Conservation (phyloP, 2,888 invertebrate genomes). For the Stictocephala bisonia region DNA sequence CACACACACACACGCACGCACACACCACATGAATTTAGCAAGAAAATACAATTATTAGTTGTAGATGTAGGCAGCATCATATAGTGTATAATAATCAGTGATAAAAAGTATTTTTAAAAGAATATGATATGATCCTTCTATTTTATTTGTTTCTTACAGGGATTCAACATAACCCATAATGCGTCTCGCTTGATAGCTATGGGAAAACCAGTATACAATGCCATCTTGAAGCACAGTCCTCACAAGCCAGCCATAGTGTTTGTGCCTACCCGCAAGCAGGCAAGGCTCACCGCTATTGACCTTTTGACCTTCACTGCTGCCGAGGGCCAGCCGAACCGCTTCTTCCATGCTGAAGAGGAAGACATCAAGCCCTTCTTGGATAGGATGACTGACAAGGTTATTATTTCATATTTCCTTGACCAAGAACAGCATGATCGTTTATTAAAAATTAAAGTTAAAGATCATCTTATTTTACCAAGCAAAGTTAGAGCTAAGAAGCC, state of each 20-base stretch:
- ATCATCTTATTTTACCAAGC: too few species aligned
- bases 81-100: too few species aligned
- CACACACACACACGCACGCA: too few species aligned
- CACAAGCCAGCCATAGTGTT: slow-evolving; percentile 89
- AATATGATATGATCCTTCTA: too few species aligned
- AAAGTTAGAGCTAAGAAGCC: too few species aligned
- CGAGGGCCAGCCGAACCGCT: slow-evolving; percentile 85
- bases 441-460: too few species aligned
- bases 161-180: slow-evolving; percentile 98
- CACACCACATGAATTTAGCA: too few species aligned
- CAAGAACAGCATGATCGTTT: neutral
- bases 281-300: slow-evolving; percentile 95
- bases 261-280: slow-evolving; percentile 91
- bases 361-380: slow-evolving; percentile 91
- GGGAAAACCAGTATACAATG: slow-evolving; percentile 97
- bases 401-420: too few species aligned
- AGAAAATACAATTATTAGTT: too few species aligned
- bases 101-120: too few species aligned
- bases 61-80: too few species aligned
- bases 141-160: slow-evolving; percentile 67
- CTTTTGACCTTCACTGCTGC: slow-evolving; percentile 94
- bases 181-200: slow-evolving; percentile 96
- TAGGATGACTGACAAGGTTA: slow-evolving; percentile 86
- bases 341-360: slow-evolving; percentile 88
- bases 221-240: slow-evolving; percentile 85